Evolutionary conservation across 2,797 vertebrate genomes (phyloP), one percentile per base, ranked within the genome.

Genomic region (Epinephelus malabaricus): DNA sequence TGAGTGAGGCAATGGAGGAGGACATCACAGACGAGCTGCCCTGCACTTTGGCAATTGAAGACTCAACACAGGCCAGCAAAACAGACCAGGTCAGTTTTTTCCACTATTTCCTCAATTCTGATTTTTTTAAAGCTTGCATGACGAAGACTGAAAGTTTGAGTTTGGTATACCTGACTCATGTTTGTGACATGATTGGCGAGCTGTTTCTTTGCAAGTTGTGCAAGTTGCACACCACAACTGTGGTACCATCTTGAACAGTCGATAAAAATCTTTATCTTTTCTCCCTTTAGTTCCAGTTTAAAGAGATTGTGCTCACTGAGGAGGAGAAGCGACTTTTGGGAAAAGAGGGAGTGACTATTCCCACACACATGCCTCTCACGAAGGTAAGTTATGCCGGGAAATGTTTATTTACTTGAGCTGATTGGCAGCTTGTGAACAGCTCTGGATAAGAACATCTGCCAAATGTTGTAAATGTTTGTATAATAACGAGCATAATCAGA

Each of bases 261-360:
- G 21, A 69, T 45, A 21, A 25, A 15, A 14, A 11, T 15, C 3
- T 10, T 58, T 55, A 3, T 76, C 45, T 55, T 73, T 73, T 47
- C 21, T 23, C 34, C 53, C 50, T 91, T 58, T 66, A 97, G 96
- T 94, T 96, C 63, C 87, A 92, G 50, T 95, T 95, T 55, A 94
- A 96, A 83, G 94, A 94, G 45, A 92, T 98, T 17, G 73, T 95
- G 51, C 94, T 99, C 81, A 97, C 95, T 0, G 97, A 97, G 38
- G 97, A 98, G 63, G 97, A 98, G 88, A 96, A 90, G 71, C 92
- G 95, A 23, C 95, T 98, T 19, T 88, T 98, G 90, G 88, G 93
- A 1, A 97, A 97, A 85, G 97, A 98, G 82, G 96, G 97, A 4
- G 72, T 93, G 23, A 86, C 90, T 0, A 92, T 98, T 84, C 96